phyloP scores from a whole-genome alignment of 2,797 vertebrate genomes.

The Sebastes iracundus region DNA sequence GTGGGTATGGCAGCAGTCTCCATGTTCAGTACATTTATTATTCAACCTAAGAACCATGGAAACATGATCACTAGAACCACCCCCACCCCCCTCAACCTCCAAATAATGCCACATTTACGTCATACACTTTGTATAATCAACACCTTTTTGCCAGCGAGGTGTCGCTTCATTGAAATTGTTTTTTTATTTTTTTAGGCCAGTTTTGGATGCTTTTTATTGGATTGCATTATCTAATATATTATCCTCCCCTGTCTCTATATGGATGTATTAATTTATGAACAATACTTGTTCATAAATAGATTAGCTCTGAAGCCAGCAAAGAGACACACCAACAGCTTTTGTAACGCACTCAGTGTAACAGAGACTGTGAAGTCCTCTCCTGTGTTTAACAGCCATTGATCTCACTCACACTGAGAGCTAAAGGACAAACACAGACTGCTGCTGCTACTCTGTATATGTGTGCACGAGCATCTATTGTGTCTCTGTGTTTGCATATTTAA shows the following conservation, averaged over 20 bases:
- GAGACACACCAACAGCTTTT: background rate
- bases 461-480: background rate
- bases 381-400: slow-evolving; percentile 70
- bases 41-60: background rate
- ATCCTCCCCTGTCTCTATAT: background rate
- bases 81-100: too few relatives aligned
- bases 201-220: background rate
- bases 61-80: background rate
- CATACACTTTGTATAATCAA: background rate
- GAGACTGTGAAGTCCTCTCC: slow-evolving; percentile 33
- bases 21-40: background rate
- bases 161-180: background rate
- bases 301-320: background rate
- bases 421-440: slow-evolving; percentile 65
- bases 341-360: background rate
- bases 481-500: background rate
- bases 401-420: slow-evolving; percentile 63
- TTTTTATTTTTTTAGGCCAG: background rate
- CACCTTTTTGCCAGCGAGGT: background rate
- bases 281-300: background rate
- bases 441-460: slow-evolving; percentile 7
- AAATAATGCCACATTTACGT: background rate
- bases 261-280: background rate
- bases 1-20: background rate
- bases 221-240: background rate